phyloP scores from a whole-genome alignment of 2,888 invertebrate genomes.

The Cinara cedri region DNA sequence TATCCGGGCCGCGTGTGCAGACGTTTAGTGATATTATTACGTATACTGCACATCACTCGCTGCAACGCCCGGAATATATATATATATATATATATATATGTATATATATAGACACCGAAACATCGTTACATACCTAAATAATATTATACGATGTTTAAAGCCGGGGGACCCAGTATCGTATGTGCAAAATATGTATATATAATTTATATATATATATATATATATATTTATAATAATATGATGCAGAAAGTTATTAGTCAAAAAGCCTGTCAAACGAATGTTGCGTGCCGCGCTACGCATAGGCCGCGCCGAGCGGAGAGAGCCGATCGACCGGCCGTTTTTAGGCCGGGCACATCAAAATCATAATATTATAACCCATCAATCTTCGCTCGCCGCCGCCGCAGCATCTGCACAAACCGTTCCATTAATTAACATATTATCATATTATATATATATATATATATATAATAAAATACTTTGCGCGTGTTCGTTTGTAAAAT shows the following conservation, averaged over 20 bases:
- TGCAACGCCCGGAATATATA: too few species aligned
- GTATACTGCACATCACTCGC: too few species aligned
- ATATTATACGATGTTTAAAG: too few species aligned
- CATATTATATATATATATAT: too few species aligned
- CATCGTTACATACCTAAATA: too few species aligned
- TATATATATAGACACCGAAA: too few species aligned
- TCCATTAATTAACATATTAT: constrained; percentile 57
- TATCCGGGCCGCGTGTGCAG: neutral
- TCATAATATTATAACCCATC: constrained; percentile 50
- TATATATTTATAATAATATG: too few species aligned
- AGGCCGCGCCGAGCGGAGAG: neutral
- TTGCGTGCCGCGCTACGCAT: neutral
- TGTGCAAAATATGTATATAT: too few species aligned
- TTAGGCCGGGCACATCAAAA: constrained; percentile 46
- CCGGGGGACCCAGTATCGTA: too few species aligned
- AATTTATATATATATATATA: too few species aligned
- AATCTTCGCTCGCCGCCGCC: constrained; percentile 34
- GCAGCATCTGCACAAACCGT: constrained; percentile 46
- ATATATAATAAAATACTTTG: constrained; percentile 30
- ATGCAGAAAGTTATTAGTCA: constrained; percentile 49
- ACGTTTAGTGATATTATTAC: neutral
- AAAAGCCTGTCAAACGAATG: constrained; percentile 48
- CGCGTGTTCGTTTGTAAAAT: neutral
- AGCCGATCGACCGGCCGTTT: constrained; percentile 50
- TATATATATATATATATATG: too few species aligned